Conservation (phyloP, 2,797 vertebrate genomes). For the Cossypha heuglini region DNA sequence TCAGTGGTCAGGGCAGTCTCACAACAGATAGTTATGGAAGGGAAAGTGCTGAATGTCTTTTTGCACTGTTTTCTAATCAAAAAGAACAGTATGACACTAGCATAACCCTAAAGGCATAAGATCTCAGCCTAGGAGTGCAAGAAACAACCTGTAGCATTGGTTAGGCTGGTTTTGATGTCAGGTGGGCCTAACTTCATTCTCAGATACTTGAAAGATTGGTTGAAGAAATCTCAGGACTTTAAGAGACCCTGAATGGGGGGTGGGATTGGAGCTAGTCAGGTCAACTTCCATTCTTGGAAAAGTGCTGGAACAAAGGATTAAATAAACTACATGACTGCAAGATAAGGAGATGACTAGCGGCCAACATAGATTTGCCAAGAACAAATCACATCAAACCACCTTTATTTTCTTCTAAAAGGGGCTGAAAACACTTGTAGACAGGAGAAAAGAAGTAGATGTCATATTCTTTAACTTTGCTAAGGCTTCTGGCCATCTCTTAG, state of each 20-base stretch:
- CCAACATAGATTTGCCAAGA: not conserved
- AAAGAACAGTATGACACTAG: not conserved
- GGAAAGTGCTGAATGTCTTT: not conserved
- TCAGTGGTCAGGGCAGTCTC: not conserved
- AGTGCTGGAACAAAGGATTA: not conserved
- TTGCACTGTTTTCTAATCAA: not conserved
- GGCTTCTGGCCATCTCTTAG: not conserved
- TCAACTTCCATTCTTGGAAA: not conserved
- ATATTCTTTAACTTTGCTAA: not conserved
- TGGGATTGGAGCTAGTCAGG: not conserved
- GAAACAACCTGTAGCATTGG: not conserved
- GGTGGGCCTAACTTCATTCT: not conserved
- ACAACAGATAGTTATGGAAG: not conserved
- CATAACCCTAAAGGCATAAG: not conserved
- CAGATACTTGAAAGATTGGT: not conserved
- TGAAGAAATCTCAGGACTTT: not conserved
- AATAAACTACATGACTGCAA: not conserved
- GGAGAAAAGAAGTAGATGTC: not conserved
- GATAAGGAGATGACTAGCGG: not conserved
- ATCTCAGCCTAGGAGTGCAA: not conserved
- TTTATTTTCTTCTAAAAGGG: not conserved
- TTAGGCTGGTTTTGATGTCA: not conserved
- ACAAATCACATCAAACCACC: not conserved
- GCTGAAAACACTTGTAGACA: not conserved
- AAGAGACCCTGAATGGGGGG: not conserved